phyloP scores from a whole-genome alignment of 2,797 vertebrate genomes.

The Molossus alvarezi region DNA sequence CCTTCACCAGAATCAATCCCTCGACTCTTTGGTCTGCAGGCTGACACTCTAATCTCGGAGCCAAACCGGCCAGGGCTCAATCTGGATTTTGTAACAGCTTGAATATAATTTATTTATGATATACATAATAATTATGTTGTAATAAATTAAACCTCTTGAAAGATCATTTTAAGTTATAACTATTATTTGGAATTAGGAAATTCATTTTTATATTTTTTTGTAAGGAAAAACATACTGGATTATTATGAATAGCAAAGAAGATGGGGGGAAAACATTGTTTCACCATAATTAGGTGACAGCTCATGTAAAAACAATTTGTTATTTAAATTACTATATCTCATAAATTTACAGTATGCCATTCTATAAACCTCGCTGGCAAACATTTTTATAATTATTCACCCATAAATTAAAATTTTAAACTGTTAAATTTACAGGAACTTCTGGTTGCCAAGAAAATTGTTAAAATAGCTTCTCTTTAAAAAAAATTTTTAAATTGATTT shows the following conservation, averaged over 20 bases:
- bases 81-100: slow-evolving; percentile 43
- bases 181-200: slow-evolving; percentile 41
- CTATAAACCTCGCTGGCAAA: slow-evolving; percentile 4
- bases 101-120: slow-evolving; percentile 47
- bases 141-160: slow-evolving; percentile 22
- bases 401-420: slow-evolving; percentile 1
- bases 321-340: slow-evolving; percentile 21
- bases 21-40: no score
- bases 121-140: neutral
- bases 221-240: slow-evolving; percentile 2
- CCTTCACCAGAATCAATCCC: no score
- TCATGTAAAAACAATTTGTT: slow-evolving; percentile 10
- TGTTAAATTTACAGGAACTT: neutral
- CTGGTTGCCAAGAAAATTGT: neutral
- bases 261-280: neutral
- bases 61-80: neutral
- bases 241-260: neutral
- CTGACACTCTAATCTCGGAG: no score
- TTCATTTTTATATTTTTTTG: slow-evolving; percentile 51
- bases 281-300: neutral
- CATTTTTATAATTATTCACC: slow-evolving; percentile 46
- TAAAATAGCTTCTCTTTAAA: neutral
- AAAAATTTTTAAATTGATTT: no score
- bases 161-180: neutral
- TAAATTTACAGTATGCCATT: slow-evolving; percentile 5